Percentiles rank a stretch among this genome's conserved stretches.
These are phyloP conservation scores for Vanessa cardui DNA, from an alignment of 2,888 invertebrate species.

Conservation along the genomic window DNA sequence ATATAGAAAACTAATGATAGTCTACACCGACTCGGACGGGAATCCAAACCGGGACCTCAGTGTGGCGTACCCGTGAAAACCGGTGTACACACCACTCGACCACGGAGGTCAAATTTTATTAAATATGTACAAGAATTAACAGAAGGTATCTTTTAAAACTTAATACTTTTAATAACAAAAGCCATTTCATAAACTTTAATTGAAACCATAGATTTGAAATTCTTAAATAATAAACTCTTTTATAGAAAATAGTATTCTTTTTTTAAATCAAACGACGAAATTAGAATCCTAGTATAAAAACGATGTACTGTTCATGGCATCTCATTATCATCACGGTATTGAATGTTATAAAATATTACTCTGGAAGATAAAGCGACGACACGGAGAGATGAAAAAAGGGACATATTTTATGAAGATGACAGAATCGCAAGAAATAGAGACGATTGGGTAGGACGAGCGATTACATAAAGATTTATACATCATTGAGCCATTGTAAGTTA, in stretches of 20 bases:
- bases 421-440: slow-evolving; percentile 37
- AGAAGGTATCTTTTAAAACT: no score
- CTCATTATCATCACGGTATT: slow-evolving; percentile 26
- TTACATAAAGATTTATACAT: slow-evolving; percentile 8
- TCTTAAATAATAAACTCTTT: neutral
- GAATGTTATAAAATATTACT: slow-evolving; percentile 34
- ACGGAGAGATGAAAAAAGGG: slow-evolving; percentile 36
- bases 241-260: neutral
- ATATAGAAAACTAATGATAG: no score
- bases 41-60: no score
- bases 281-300: slow-evolving; percentile 7
- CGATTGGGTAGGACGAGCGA: slow-evolving; percentile 26
- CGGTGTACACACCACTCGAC: no score
- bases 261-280: neutral
- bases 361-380: slow-evolving; percentile 35
- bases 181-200: neutral
- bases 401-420: slow-evolving; percentile 43
- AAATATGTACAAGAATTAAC: no score
- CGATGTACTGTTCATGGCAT: slow-evolving; percentile 13
- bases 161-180: no score
- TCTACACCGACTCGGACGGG: no score
- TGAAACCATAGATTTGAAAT: neutral
- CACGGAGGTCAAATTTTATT: no score
- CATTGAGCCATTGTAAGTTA: neutral
- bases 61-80: no score